Evolutionary conservation across 2,797 vertebrate species (phyloP).

Genomic region (Heliangelus exortis): DNA sequence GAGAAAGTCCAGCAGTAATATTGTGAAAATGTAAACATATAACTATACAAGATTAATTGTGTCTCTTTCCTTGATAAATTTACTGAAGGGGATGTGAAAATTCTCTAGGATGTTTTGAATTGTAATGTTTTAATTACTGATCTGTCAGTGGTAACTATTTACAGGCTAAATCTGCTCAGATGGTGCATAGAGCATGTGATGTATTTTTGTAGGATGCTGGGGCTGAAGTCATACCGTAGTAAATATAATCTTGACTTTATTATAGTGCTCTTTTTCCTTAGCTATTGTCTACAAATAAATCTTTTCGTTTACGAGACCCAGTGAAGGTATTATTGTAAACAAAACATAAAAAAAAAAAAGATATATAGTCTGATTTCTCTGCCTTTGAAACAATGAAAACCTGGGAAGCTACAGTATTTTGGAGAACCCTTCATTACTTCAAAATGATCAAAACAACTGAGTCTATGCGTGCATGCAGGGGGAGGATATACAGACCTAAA

Average conservation of each 20-base stretch:
- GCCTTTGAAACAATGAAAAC: not conserved
- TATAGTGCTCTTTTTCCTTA: not conserved
- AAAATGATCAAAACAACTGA: not conserved
- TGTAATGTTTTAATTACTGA: conserved; percentile 8
- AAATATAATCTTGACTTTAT: conserved; percentile 31
- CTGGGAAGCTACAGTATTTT: not conserved
- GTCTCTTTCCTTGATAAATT: not conserved
- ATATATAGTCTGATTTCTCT: not conserved
- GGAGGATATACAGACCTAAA: not conserved
- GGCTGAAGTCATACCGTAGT: conserved; percentile 4
- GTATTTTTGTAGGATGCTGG: not conserved
- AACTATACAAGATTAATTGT: not conserved
- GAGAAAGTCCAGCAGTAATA: not conserved
- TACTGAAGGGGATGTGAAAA: not conserved
- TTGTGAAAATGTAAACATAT: not conserved
- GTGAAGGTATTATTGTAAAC: not conserved
- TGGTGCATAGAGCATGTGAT: not conserved
- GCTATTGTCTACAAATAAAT: not conserved
- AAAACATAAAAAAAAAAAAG: conserved; percentile 23
- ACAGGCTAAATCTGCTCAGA: not conserved
- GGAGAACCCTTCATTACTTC: not conserved
- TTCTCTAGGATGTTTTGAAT: not conserved
- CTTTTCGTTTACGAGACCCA: not conserved
- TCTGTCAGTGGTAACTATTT: not conserved
- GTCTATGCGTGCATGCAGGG: not conserved